These are phyloP conservation scores for Tenthredo livida DNA, from an alignment of 2,888 invertebrate genomes.

Conservation along the genomic window DNA sequence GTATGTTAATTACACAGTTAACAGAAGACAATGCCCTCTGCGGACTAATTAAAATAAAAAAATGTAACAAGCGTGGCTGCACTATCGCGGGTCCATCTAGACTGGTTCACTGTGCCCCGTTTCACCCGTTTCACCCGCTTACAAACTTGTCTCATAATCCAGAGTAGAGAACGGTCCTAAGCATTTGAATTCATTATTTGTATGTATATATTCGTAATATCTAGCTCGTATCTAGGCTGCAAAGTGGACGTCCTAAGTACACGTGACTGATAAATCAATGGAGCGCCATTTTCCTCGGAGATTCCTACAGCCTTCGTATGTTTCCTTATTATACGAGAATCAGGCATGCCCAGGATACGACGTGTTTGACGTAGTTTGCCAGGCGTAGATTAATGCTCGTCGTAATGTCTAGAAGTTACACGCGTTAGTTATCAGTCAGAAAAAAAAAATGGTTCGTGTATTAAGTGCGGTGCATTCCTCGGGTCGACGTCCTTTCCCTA, in stretches of 20 bases:
- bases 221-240: neutral
- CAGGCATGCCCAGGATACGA: conserved; percentile 2
- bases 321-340: neutral
- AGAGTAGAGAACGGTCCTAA: conserved; percentile 4
- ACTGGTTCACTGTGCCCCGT: conserved; percentile 49
- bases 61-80: conserved; percentile 45
- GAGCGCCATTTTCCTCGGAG: neutral
- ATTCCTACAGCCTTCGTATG: neutral
- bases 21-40: conserved; percentile 56
- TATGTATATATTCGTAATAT: neutral
- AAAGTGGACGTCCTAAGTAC: neutral
- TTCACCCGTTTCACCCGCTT: conserved; percentile 45
- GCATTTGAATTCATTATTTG: neutral
- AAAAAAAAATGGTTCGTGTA: conserved; percentile 27
- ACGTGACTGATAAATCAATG: conserved; percentile 32
- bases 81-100: conserved; percentile 55
- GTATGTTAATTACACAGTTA: conserved; percentile 55
- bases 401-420: conserved; percentile 26
- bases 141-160: conserved; percentile 44
- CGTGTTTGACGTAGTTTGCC: conserved; percentile 16
- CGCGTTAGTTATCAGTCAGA: conserved; percentile 32
- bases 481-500: conserved; percentile 43
- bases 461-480: conserved; percentile 33
- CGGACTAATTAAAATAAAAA: conserved; percentile 53
- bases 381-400: conserved; percentile 26